A percentile compares a stretch with the other conserved stretches of the same genome.
Conservation (phyloP, 1,140 invertebrate genomes). For the Drosophila watanabei region DNA sequence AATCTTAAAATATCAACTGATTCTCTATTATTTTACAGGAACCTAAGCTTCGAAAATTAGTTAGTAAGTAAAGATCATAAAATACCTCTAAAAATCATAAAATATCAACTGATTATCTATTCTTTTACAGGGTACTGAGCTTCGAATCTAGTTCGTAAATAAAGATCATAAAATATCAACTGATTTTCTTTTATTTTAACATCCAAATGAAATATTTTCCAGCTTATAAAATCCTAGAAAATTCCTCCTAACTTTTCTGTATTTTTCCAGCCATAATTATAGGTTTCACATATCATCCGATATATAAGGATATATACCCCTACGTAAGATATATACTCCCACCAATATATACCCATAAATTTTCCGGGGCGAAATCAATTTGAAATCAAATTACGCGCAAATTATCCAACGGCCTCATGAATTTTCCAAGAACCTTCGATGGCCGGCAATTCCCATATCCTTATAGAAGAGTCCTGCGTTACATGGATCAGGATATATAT, state of each 20-base stretch:
- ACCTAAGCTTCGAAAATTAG: no score
- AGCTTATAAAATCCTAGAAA: no score
- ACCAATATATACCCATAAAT: slow-evolving; percentile 27
- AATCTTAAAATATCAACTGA: neutral
- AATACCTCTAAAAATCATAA: no score
- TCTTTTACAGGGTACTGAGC: no score
- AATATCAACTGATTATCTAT: neutral
- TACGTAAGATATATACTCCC: neutral
- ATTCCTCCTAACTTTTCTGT: no score
- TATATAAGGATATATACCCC: neutral
- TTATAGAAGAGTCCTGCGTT: neutral
- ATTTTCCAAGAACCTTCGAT: slow-evolving; percentile 47
- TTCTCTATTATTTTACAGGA: neutral
- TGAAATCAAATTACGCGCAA: slow-evolving; percentile 70
- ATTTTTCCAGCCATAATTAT: slow-evolving; percentile 13
- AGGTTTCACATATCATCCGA: slow-evolving; percentile 3
- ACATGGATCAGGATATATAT: slow-evolving; percentile 3
- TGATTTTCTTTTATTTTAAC: fast-evolving
- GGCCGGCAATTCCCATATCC: neutral
- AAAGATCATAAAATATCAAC: neutral
- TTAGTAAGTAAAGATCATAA: no score
- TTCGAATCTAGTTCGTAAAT: no score
- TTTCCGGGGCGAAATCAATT: slow-evolving; percentile 57
- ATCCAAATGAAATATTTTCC: no score
- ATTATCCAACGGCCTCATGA: slow-evolving; percentile 54